These are phyloP conservation scores for Bombus consobrinus DNA, from an alignment of 1,140 invertebrate genomes.

Conservation along the genomic window DNA sequence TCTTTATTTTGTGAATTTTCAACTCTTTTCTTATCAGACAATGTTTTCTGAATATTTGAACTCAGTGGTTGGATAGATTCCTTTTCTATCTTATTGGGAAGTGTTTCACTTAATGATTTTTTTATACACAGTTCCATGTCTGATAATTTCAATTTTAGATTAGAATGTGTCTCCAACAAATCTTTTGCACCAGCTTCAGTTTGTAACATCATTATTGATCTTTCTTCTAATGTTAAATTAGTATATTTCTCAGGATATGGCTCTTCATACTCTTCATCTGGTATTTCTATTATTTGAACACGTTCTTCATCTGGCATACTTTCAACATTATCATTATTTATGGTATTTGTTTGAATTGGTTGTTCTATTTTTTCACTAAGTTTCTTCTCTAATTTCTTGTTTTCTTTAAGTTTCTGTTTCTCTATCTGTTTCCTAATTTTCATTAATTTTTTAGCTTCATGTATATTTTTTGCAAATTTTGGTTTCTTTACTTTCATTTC, in stretches of 20 bases:
- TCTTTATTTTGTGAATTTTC: constrained; percentile 14
- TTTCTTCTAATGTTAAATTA: constrained; percentile 74
- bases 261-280: constrained; percentile 79
- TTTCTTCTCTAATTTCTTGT: constrained; percentile 73
- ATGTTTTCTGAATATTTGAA: constrained; percentile 18
- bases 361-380: constrained; percentile 30
- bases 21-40: neutral
- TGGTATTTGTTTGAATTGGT: constrained; percentile 6
- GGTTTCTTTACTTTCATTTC: constrained; percentile 82
- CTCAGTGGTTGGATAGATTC: neutral
- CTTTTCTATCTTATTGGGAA: constrained; percentile 63
- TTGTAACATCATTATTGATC: constrained; percentile 73
- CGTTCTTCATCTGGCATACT: constrained; percentile 78
- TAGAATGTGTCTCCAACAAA: constrained; percentile 36
- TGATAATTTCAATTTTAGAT: constrained; percentile 53
- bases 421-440: constrained; percentile 86
- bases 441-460: constrained; percentile 85
- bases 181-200: constrained; percentile 57
- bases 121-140: constrained; percentile 56
- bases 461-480: constrained; percentile 85
- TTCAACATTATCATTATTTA: constrained; percentile 47
- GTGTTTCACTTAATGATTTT: constrained; percentile 72
- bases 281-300: constrained; percentile 80
- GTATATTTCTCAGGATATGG: constrained; percentile 72
- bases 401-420: constrained; percentile 83